Conservation (phyloP, 1,140 invertebrate species). For the Hyposmocoma kahamanoa region DNA sequence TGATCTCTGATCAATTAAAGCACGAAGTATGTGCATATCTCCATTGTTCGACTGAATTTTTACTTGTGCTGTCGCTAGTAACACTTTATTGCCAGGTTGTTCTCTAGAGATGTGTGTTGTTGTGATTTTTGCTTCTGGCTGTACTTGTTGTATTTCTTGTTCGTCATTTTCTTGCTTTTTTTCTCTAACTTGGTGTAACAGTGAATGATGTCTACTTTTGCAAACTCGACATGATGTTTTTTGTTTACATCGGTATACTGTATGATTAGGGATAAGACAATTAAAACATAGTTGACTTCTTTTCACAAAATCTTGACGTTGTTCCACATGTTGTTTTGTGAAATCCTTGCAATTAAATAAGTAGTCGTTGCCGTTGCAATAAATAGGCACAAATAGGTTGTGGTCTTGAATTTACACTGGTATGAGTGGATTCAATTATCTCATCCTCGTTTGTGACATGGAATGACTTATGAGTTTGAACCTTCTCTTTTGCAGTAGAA, state of each 20-base stretch:
- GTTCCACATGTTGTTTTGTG: conserved; percentile 13
- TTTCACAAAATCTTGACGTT: conserved; percentile 17
- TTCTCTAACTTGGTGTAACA: conserved; percentile 15
- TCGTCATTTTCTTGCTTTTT: conserved; percentile 3
- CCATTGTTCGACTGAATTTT: conserved; percentile 15
- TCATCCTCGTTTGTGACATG: conserved; percentile 4
- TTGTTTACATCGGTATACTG: conserved; percentile 18
- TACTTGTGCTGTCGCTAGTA: conserved; percentile 24
- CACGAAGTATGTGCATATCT: conserved; percentile 14
- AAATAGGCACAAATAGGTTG: conserved; percentile 11
- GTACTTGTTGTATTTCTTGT: conserved; percentile 1
- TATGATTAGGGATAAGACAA: conserved; percentile 22
- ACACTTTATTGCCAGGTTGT: conserved; percentile 17
- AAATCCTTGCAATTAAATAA: conserved; percentile 20
- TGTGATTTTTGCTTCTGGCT: conserved; percentile 7
- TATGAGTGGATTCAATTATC: conserved; percentile 5
- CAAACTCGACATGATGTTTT: conserved; percentile 22
- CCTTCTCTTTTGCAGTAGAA: conserved; percentile 5
- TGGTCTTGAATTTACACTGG: conserved; percentile 1
- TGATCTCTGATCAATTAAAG: conserved; percentile 13
- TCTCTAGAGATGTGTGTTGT: conserved; percentile 15
- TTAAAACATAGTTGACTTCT: conserved; percentile 21
- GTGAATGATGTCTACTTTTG: conserved; percentile 20
- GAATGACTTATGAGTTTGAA: conserved; percentile 11
- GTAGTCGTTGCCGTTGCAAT: conserved; percentile 17